Conservation (phyloP, 2,113 vertebrate species). For the Motacilla alba region DNA sequence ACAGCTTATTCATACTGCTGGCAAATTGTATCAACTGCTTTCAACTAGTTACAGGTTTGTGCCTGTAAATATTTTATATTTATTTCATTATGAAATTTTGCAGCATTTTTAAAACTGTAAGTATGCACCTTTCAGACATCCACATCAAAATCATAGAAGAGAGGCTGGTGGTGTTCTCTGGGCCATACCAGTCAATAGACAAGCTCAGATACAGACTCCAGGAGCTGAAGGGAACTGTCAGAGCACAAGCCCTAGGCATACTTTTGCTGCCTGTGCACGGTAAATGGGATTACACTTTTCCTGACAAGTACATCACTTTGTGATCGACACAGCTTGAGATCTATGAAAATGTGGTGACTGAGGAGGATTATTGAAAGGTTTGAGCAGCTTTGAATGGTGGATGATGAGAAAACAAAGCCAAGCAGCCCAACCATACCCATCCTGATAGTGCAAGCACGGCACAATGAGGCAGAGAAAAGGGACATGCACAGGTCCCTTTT, state of each 20-base stretch:
- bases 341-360: background rate
- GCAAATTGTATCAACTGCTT: background rate
- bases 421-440: background rate
- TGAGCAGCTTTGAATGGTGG: background rate
- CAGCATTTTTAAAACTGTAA: background rate
- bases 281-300: background rate
- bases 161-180: background rate
- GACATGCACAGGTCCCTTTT: background rate
- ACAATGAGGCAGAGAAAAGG: background rate
- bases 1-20: background rate
- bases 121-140: background rate
- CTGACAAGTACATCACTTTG: background rate
- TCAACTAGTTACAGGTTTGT: background rate
- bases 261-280: background rate
- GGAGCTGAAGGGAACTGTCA: background rate
- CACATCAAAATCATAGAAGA: background rate
- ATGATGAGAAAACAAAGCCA: background rate
- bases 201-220: background rate
- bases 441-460: background rate
- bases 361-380: background rate
- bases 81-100: background rate
- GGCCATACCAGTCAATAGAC: no score
- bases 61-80: background rate
- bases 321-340: background rate
- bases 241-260: background rate